Evolutionary conservation across 2,888 invertebrate genomes (phyloP).

Genomic region (Hipparchia sbordonii): DNA sequence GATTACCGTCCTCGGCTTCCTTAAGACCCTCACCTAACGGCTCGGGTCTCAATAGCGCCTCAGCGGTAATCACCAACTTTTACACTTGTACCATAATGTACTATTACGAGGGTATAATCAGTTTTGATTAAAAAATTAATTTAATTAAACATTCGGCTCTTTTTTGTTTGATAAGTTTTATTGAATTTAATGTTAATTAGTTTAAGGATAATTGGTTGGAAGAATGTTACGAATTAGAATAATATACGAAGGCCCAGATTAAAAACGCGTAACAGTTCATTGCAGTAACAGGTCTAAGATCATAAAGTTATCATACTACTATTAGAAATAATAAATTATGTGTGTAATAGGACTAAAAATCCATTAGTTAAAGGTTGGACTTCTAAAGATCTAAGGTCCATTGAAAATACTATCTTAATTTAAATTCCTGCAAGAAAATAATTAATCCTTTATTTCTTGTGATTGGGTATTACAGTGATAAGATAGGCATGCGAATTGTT

Average conservation of each 20-base stretch:
- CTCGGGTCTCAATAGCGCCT: too few relatives aligned
- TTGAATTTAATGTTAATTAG: constrained; percentile 17
- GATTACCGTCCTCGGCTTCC: too few relatives aligned
- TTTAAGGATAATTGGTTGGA: constrained; percentile 9
- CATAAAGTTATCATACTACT: too few relatives aligned
- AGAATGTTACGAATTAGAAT: neutral
- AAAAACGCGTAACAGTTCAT: neutral
- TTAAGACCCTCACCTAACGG: too few relatives aligned
- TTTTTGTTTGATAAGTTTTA: constrained; percentile 17
- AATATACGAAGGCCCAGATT: neutral
- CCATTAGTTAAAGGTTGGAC: too few relatives aligned
- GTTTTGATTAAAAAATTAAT: constrained; percentile 13
- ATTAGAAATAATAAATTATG: too few relatives aligned
- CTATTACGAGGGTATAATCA: constrained; percentile 24
- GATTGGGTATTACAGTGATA: constrained; percentile 23
- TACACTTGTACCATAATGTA: too few relatives aligned
- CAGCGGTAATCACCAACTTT: too few relatives aligned
- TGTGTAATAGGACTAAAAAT: too few relatives aligned
- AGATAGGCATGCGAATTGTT: constrained; percentile 18
- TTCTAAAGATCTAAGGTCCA: too few relatives aligned
- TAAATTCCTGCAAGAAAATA: neutral
- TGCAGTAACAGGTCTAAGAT: too few relatives aligned
- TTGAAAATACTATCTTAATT: neutral
- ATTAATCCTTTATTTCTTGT: constrained; percentile 19
- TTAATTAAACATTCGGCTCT: constrained; percentile 20